Conservation (phyloP, 2,888 invertebrate genomes). For the Orthosia cruda region DNA sequence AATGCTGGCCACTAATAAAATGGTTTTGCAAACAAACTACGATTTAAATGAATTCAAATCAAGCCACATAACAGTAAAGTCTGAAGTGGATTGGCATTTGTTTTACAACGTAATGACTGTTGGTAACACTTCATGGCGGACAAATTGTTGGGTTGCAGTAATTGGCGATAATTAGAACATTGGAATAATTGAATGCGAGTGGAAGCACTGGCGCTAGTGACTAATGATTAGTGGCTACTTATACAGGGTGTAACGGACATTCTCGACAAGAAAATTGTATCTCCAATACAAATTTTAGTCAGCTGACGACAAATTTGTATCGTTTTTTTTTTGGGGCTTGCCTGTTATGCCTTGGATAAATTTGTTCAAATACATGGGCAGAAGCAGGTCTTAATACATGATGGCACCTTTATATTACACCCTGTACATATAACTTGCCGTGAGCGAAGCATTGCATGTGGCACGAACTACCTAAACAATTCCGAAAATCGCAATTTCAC, state of each 20-base stretch:
- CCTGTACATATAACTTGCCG: conserved; percentile 12
- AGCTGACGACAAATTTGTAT: too few relatives aligned
- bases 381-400: too few relatives aligned
- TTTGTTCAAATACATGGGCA: too few relatives aligned
- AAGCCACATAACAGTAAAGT: conserved; percentile 29
- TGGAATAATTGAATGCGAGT: conserved; percentile 52
- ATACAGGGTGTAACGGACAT: not conserved
- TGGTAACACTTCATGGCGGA: conserved; percentile 51
- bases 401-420: too few relatives aligned
- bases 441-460: conserved; percentile 58
- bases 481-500: conserved; percentile 63
- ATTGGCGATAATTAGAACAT: conserved; percentile 57
- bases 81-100: conserved; percentile 35
- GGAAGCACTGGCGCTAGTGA: conserved; percentile 16
- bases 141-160: conserved; percentile 54
- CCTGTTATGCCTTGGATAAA: too few relatives aligned
- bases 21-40: conserved; percentile 29
- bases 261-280: too few relatives aligned
- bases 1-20: conserved; percentile 12
- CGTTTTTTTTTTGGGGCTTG: too few relatives aligned
- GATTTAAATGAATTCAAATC: conserved; percentile 44
- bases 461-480: conserved; percentile 56
- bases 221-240: conserved; percentile 11
- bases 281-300: too few relatives aligned
- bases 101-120: conserved; percentile 50